phyloP scores from a whole-genome alignment of 2,888 invertebrate species.

The Drosophila meridionalis region DNA sequence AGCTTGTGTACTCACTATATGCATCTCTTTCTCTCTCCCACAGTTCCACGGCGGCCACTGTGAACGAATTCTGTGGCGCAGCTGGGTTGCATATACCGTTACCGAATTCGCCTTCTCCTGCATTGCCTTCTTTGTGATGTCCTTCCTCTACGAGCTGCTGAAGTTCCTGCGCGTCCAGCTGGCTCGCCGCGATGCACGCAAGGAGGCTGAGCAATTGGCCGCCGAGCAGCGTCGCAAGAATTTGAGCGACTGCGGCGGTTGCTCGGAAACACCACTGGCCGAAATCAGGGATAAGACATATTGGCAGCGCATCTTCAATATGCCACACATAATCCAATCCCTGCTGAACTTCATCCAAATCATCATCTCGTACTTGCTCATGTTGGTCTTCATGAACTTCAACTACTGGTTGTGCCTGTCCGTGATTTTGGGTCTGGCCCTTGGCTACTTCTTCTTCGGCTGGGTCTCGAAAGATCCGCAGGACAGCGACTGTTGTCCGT shows the following conservation, averaged over 20 bases:
- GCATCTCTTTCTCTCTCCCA: conserved; percentile 83
- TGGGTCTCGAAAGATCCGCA: conserved; percentile 80
- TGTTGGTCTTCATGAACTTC: conserved; percentile 84
- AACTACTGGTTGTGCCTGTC: conserved; percentile 84
- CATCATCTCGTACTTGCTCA: conserved; percentile 82
- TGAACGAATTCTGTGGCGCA: conserved; percentile 92
- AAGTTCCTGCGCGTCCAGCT: conserved; percentile 90
- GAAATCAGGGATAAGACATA: conserved; percentile 61
- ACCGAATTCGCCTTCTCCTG: conserved; percentile 94
- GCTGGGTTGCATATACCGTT: conserved; percentile 90
- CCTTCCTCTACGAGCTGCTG: conserved; percentile 97
- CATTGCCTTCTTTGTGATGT: conserved; percentile 94
- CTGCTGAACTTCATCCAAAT: conserved; percentile 82
- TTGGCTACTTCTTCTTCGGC: conserved; percentile 84
- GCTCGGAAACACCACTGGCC: conserved; percentile 68
- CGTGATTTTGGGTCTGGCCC: conserved; percentile 81
- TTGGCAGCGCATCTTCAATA: conserved; percentile 69
- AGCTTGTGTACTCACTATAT: background rate
- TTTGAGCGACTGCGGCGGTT: conserved; percentile 45
- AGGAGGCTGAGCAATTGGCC: conserved; percentile 63
- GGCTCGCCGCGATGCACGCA: conserved; percentile 60
- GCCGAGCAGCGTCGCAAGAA: conserved; percentile 63
- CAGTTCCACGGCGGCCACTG: conserved; percentile 92
- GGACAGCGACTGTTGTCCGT: conserved; percentile 83
- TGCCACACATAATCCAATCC: conserved; percentile 80